Percentiles rank a stretch among this genome's conserved stretches.
Conservation (phyloP, 2,797 vertebrate species). For the Sebastiscus tertius region DNA sequence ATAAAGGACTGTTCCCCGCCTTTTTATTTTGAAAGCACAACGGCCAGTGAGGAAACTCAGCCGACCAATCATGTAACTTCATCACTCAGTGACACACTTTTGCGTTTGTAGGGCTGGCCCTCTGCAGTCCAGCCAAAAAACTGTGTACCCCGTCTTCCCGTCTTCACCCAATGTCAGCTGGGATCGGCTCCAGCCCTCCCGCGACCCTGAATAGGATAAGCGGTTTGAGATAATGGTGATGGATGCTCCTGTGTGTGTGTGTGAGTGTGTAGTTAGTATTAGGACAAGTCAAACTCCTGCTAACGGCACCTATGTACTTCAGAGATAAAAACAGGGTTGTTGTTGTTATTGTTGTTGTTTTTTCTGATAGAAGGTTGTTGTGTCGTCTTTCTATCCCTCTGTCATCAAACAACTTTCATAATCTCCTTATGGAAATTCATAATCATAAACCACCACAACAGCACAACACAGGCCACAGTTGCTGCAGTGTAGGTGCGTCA, state of each 20-base stretch:
- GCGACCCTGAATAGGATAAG: too few relatives aligned
- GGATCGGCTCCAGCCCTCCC: too few relatives aligned
- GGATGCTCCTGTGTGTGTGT: background rate
- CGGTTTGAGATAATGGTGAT: too few relatives aligned
- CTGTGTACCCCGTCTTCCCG: background rate
- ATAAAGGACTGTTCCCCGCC: too few relatives aligned
- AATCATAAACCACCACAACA: constrained; percentile 42
- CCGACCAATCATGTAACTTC: too few relatives aligned
- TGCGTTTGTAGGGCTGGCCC: too few relatives aligned
- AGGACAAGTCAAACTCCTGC: constrained; percentile 56
- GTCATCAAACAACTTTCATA: constrained; percentile 60
- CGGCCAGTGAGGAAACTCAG: too few relatives aligned
- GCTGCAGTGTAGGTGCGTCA: constrained; percentile 22
- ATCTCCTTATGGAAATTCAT: constrained; percentile 77
- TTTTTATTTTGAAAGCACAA: too few relatives aligned
- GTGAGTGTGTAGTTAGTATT: background rate
- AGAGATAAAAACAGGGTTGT: constrained; percentile 55
- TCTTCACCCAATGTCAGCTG: too few relatives aligned
- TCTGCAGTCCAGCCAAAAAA: too few relatives aligned
- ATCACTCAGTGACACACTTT: too few relatives aligned
- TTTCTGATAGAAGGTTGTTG: constrained; percentile 9
- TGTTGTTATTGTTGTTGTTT: background rate
- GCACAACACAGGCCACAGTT: constrained; percentile 30
- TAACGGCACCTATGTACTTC: constrained; percentile 59
- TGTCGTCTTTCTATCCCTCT: constrained; percentile 50